Conservation (phyloP, 2,888 invertebrate genomes). For the Diaprepes abbreviatus region DNA sequence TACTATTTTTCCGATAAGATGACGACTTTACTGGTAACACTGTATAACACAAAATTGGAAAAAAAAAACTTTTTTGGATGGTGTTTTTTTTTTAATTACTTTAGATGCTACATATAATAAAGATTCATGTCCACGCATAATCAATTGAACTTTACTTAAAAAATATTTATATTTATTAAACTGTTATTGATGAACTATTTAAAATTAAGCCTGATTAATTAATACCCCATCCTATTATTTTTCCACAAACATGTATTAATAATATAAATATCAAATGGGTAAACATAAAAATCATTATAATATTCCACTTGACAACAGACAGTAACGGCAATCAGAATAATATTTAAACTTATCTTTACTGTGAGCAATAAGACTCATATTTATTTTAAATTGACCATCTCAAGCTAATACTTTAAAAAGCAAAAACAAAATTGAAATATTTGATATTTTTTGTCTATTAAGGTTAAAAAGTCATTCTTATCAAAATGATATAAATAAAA, state of each 20-base stretch:
- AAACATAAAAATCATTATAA: not conserved
- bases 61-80: too few species aligned
- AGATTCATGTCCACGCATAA: too few species aligned
- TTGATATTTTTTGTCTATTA: not conserved
- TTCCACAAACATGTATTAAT: not conserved
- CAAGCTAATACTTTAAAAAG: not conserved
- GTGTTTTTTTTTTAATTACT: too few species aligned
- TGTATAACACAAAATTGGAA: too few species aligned
- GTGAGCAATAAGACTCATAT: not conserved
- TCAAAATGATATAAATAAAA: too few species aligned
- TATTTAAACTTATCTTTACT: not conserved
- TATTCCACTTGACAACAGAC: conserved; percentile 4
- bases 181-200: too few species aligned
- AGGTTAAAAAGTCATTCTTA: not conserved
- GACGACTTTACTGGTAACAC: too few species aligned
- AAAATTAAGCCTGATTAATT: too few species aligned
- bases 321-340: not conserved
- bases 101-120: too few species aligned
- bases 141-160: too few species aligned
- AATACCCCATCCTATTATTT: not conserved
- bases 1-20: too few species aligned
- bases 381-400: not conserved
- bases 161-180: too few species aligned
- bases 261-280: not conserved
- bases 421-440: conserved; percentile 2